Conservation (phyloP, 1,140 invertebrate genomes). For the Aphaenogaster ashmeadi region DNA sequence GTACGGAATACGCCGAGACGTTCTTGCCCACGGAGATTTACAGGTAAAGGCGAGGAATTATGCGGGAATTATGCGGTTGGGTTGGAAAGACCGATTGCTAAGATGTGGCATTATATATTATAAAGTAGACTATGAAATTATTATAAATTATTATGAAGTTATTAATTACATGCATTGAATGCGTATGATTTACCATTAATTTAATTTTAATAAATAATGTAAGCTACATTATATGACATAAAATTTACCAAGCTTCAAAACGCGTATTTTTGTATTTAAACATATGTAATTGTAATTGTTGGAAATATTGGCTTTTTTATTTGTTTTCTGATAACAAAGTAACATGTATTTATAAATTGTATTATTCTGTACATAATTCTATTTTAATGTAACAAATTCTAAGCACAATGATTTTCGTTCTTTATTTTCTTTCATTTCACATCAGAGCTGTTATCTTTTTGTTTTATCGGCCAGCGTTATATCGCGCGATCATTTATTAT, state of each 20-base stretch:
- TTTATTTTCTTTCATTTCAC: background rate
- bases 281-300: background rate
- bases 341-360: background rate
- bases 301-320: background rate
- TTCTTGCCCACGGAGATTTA: slow-evolving; percentile 86
- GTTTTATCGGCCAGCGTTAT: background rate
- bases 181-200: background rate
- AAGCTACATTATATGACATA: background rate
- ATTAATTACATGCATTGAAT: background rate
- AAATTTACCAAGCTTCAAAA: background rate
- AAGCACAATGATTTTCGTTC: background rate
- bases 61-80: too few species aligned
- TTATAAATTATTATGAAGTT: background rate
- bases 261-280: background rate
- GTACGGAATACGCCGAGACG: slow-evolving; percentile 85
- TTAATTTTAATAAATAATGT: background rate
- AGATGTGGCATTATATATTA: background rate
- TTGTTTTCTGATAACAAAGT: background rate
- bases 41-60: slow-evolving; percentile 77
- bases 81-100: background rate
- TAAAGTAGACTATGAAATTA: background rate
- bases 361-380: background rate
- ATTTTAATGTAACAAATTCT: background rate
- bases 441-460: background rate
- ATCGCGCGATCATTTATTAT: background rate